Evolutionary conservation across 2,113 vertebrate genomes (phyloP).

Genomic region (Pelecanoides urinatrix): DNA sequence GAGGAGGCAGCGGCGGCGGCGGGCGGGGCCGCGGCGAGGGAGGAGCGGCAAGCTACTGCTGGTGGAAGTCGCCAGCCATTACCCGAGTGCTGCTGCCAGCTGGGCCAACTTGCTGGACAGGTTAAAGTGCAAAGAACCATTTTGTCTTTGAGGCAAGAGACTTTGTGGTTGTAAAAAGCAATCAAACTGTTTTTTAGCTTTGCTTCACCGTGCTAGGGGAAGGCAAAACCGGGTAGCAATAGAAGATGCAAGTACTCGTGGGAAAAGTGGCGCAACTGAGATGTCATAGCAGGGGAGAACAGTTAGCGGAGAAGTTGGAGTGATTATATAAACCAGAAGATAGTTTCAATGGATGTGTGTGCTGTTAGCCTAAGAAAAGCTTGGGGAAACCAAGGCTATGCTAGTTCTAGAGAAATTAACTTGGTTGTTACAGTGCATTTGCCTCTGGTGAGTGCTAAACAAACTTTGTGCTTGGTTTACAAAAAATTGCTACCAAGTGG

Average conservation of each 20-base stretch:
- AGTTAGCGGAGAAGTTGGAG: background rate
- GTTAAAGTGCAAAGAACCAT: too few species aligned
- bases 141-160: background rate
- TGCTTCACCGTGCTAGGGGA: accelerated
- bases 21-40: background rate
- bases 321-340: too few species aligned
- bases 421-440: background rate
- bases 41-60: accelerated
- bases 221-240: accelerated
- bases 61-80: accelerated
- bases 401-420: accelerated
- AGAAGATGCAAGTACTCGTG: background rate
- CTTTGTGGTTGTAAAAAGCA: accelerated
- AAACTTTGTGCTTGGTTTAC: background rate
- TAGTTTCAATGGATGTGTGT: background rate
- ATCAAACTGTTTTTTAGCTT: accelerated
- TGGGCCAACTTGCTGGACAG: accelerated
- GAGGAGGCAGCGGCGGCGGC: too few species aligned
- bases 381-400: accelerated
- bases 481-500: background rate
- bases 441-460: background rate
- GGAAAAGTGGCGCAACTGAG: background rate
- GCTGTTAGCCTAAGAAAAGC: background rate
- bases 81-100: accelerated
- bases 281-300: accelerated